Percentiles rank a stretch among this genome's conserved stretches.
These are phyloP conservation scores for Pao palembangensis DNA, from an alignment of 2,113 vertebrate genomes.

Conservation along the genomic window DNA sequence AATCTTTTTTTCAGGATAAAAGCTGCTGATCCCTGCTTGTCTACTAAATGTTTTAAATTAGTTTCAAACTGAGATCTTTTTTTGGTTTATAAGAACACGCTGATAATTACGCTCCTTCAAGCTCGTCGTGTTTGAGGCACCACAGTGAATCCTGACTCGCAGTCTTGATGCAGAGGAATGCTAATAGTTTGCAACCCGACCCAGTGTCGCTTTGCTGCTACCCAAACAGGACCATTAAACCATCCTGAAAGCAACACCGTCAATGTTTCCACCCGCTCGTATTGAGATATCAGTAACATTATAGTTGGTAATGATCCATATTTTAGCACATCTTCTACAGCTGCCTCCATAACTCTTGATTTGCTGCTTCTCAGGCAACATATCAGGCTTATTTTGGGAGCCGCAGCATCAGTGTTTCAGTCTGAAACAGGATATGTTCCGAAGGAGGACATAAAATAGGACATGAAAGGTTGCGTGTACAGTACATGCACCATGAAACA, in stretches of 20 bases:
- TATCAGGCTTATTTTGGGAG: constrained; percentile 62
- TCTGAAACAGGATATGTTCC: constrained; percentile 54
- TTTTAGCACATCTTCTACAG: constrained; percentile 57
- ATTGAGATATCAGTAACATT: constrained; percentile 74
- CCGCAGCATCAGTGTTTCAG: constrained; percentile 39
- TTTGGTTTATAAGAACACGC: no score
- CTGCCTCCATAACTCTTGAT: constrained; percentile 70
- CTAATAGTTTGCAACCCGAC: constrained; percentile 74
- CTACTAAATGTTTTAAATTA: no score
- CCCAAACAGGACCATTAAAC: constrained; percentile 61
- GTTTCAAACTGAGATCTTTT: no score
- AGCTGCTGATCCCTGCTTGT: no score
- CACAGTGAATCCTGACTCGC: constrained; percentile 9
- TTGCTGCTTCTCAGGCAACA: constrained; percentile 46
- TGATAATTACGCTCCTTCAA: no score
- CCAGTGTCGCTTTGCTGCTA: constrained; percentile 54
- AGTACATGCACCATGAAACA: no score
- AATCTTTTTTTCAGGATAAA: no score
- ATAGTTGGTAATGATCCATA: constrained; percentile 72
- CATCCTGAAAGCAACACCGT: constrained; percentile 61
- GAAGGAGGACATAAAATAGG: constrained; percentile 33
- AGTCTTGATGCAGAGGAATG: constrained; percentile 61
- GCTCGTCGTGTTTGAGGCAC: neutral
- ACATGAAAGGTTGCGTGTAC: constrained; percentile 36
- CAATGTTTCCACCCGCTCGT: constrained; percentile 61